Evolutionary conservation across 2,797 vertebrate genomes (phyloP).

Genomic region (Mormyrops attenuatus): DNA sequence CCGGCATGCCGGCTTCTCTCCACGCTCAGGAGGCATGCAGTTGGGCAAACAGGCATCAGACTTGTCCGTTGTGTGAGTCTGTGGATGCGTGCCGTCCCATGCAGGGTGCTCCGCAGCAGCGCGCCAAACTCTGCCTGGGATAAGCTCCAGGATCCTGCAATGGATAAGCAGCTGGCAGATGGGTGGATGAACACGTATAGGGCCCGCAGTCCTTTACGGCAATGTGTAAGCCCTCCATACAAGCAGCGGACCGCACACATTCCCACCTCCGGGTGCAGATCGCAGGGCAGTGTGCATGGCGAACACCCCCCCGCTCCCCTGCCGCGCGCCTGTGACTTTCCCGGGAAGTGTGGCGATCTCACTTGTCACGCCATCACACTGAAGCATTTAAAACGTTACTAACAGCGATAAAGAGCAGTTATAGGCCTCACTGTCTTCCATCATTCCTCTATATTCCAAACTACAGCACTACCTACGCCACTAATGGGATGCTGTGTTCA

Average conservation of each 20-base stretch:
- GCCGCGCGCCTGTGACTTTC: slow-evolving; percentile 26
- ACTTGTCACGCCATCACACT: slow-evolving; percentile 59
- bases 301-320: not conserved
- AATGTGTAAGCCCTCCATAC: not conserved
- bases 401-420: slow-evolving; percentile 42
- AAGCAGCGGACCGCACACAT: not conserved
- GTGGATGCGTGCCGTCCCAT: not conserved
- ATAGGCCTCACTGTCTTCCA: slow-evolving; percentile 29
- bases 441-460: slow-evolving; percentile 10
- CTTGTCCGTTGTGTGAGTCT: not conserved
- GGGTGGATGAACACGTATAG: not conserved
- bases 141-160: not conserved
- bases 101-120: not conserved
- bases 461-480: slow-evolving; percentile 6
- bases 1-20: not conserved
- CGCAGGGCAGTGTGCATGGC: not conserved
- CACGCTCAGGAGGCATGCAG: not conserved
- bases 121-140: not conserved
- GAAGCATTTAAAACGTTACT: slow-evolving; percentile 48
- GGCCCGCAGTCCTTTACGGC: not conserved
- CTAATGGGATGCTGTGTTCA: slow-evolving; percentile 57
- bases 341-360: slow-evolving; percentile 43
- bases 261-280: not conserved
- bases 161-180: not conserved
- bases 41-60: not conserved